These are phyloP conservation scores for Apeira syringaria DNA, from an alignment of 2,888 invertebrate species.

Conservation along the genomic window DNA sequence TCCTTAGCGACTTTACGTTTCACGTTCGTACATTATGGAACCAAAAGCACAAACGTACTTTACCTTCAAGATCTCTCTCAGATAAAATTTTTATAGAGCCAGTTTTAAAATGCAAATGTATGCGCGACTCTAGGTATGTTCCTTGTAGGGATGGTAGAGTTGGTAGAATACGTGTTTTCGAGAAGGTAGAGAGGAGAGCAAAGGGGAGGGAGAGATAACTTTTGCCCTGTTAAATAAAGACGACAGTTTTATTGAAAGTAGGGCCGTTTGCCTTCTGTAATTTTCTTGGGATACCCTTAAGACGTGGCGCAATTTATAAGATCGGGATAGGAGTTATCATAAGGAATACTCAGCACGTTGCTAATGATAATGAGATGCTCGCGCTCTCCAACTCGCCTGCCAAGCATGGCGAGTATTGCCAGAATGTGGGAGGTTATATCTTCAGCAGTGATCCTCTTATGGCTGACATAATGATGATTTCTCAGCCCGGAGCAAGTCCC, in stretches of 20 bases:
- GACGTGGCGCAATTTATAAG: constrained; percentile 37
- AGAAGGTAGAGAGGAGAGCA: constrained; percentile 38
- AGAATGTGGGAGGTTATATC: too few species aligned
- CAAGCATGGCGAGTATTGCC: too few species aligned
- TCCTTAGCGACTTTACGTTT: constrained; percentile 11
- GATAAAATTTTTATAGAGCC: constrained; percentile 23
- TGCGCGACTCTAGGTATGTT: constrained; percentile 14
- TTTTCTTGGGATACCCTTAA: constrained; percentile 71
- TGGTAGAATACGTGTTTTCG: constrained; percentile 34
- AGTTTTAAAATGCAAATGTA: constrained; percentile 31
- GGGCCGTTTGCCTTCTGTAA: constrained; percentile 79
- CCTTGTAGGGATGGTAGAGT: constrained; percentile 2
- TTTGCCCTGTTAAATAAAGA: constrained; percentile 80
- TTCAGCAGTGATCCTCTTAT: too few species aligned
- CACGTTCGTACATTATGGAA: constrained; percentile 14
- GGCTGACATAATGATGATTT: too few species aligned
- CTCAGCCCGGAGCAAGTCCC: too few species aligned
- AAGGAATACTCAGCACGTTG: too few species aligned
- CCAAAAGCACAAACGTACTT: constrained; percentile 8
- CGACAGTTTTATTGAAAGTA: constrained; percentile 82
- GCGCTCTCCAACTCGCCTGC: too few species aligned
- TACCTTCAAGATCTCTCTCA: constrained; percentile 14
- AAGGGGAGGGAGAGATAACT: constrained; percentile 64
- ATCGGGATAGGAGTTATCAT: not conserved
- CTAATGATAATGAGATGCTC: too few species aligned